phyloP scores from a whole-genome alignment of 2,113 vertebrate species.

The Sylvietta virens region DNA sequence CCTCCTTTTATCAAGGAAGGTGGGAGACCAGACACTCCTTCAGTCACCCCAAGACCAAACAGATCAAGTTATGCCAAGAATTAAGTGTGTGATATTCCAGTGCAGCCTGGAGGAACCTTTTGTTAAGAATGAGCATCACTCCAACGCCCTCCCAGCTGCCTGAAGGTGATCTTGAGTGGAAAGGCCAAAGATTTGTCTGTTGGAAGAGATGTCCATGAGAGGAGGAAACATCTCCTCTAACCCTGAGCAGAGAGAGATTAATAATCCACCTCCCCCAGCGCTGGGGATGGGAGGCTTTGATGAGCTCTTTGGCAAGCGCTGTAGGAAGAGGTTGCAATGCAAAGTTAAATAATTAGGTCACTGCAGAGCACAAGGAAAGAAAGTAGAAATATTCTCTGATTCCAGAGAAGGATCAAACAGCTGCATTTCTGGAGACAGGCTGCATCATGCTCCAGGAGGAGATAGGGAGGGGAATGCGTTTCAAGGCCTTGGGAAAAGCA shows the following conservation, averaged over 20 bases:
- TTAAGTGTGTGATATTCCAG: background rate
- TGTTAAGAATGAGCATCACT: background rate
- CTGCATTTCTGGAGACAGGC: background rate
- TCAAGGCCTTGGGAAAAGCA: background rate
- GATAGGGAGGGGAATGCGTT: background rate
- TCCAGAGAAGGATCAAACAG: background rate
- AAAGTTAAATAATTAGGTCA: constrained; percentile 46
- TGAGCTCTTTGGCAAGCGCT: constrained; percentile 6
- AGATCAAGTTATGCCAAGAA: background rate
- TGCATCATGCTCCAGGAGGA: rapidly evolving
- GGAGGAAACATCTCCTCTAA: constrained; percentile 16
- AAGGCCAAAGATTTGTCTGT: background rate
- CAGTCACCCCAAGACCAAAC: background rate
- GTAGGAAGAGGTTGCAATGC: constrained; percentile 14
- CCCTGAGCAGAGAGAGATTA: constrained; percentile 29
- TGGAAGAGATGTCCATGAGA: background rate
- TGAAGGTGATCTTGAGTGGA: background rate
- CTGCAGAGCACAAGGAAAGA: background rate
- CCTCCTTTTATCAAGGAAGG: background rate
- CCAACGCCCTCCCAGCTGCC: background rate
- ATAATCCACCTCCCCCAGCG: background rate
- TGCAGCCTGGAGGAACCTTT: background rate
- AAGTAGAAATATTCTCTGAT: background rate
- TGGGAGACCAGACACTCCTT: background rate
- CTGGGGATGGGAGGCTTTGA: background rate